Conservation (phyloP, 2,797 vertebrate species). For the Pogoniulus pusillus region DNA sequence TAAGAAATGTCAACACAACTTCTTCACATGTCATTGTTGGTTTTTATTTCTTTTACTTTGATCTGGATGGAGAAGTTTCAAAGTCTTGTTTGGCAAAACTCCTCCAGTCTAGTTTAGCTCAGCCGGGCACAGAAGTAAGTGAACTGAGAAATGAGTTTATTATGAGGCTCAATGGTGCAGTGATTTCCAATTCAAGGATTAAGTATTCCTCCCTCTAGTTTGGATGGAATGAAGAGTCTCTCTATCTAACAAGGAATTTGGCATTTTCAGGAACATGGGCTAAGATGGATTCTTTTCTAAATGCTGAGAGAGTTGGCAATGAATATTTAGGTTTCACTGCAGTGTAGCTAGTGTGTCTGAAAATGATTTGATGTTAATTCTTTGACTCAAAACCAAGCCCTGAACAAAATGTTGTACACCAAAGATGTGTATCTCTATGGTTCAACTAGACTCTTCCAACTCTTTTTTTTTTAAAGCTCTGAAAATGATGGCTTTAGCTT, state of each 20-base stretch:
- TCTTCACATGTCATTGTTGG: neutral
- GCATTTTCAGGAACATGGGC: rapidly evolving
- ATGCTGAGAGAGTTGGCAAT: neutral
- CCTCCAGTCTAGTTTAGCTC: neutral
- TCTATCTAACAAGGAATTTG: neutral
- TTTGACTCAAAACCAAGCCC: neutral
- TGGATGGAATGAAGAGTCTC: neutral
- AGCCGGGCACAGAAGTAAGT: neutral
- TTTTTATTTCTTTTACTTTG: neutral
- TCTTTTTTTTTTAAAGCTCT: neutral
- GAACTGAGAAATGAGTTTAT: slow-evolving; percentile 28
- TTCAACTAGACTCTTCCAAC: neutral
- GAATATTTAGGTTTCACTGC: neutral
- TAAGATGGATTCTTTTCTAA: neutral
- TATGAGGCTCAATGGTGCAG: neutral
- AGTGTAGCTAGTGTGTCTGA: neutral
- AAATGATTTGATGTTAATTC: neutral
- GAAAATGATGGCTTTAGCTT: neutral
- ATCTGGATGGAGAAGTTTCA: neutral
- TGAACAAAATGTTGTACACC: neutral
- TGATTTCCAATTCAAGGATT: slow-evolving; percentile 19
- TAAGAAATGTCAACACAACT: neutral
- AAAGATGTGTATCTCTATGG: neutral
- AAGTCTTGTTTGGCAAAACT: neutral
- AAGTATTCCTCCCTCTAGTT: neutral